These are phyloP conservation scores for Sciurus carolinensis DNA, from an alignment of 2,797 vertebrate genomes.

Conservation along the genomic window DNA sequence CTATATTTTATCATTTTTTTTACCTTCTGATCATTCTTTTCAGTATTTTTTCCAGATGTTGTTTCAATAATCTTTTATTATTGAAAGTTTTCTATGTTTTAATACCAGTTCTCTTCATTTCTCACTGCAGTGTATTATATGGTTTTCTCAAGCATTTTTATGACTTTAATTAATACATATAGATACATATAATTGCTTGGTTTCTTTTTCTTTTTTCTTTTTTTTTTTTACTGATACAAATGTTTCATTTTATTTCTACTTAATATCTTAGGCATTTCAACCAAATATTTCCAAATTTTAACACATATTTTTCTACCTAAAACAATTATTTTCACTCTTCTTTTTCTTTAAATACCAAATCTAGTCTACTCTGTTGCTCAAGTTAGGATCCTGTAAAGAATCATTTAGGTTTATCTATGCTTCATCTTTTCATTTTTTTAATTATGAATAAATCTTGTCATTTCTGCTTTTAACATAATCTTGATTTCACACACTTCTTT, in stretches of 20 bases:
- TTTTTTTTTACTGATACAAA: not conserved
- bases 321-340: not conserved
- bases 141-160: not conserved
- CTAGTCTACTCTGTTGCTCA: not conserved
- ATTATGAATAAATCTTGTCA: not conserved
- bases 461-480: not conserved
- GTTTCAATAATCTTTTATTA: not conserved
- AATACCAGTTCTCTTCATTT: not conserved
- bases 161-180: not conserved
- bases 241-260: not conserved
- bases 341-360: not conserved
- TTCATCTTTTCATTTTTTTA: not conserved
- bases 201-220: too few relatives aligned
- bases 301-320: not conserved
- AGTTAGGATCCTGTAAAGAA: not conserved
- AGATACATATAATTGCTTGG: not conserved
- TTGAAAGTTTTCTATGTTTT: not conserved
- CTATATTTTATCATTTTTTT: not conserved
- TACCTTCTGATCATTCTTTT: not conserved
- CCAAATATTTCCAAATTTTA: not conserved
- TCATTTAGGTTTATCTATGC: not conserved
- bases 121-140: not conserved
- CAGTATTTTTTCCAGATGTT: not conserved
- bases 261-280: not conserved
- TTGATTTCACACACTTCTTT: not conserved